Evolutionary conservation across 2,797 vertebrate species (phyloP).

Genomic region (Cryptoblepharus egeriae): DNA sequence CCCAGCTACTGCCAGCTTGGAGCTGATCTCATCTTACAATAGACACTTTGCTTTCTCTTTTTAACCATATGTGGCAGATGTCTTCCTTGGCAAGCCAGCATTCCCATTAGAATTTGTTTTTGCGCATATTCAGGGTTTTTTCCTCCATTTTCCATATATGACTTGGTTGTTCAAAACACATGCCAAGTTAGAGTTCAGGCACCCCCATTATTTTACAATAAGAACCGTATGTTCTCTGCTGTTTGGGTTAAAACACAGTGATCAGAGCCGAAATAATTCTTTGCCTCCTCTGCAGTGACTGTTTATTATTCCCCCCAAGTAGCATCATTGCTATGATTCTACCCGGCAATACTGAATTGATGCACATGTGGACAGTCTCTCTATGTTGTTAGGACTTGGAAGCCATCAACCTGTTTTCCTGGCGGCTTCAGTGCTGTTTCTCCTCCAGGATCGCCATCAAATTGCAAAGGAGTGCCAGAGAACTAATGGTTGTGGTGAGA

Average conservation of each 20-base stretch:
- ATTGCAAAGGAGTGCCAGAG: slow-evolving; percentile 16
- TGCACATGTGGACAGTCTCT: slow-evolving; percentile 14
- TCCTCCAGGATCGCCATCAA: slow-evolving; percentile 30
- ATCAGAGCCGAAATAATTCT: slow-evolving; percentile 12
- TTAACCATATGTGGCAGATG: background rate
- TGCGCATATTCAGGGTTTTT: slow-evolving; percentile 4
- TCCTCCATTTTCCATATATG: slow-evolving; percentile 10
- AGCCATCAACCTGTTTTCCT: slow-evolving; percentile 38
- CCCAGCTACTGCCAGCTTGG: background rate
- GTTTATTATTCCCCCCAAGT: slow-evolving; percentile 26
- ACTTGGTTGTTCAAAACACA: background rate
- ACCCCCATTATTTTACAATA: slow-evolving; percentile 35
- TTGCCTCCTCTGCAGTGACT: slow-evolving; percentile 6
- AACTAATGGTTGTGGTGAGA: slow-evolving; percentile 34
- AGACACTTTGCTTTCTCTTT: background rate
- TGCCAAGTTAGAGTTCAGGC: slow-evolving; percentile 15
- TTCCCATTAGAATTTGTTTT: background rate
- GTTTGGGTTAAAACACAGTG: slow-evolving; percentile 38
- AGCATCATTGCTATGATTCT: slow-evolving; percentile 10
- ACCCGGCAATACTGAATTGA: slow-evolving; percentile 18
- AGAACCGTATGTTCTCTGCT: slow-evolving; percentile 24
- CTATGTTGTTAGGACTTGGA: slow-evolving; percentile 31
- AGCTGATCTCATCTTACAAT: background rate
- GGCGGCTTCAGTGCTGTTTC: slow-evolving; percentile 13
- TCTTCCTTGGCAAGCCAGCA: background rate